Conservation (phyloP, 2,797 vertebrate species). For the Tolypeutes matacus region DNA sequence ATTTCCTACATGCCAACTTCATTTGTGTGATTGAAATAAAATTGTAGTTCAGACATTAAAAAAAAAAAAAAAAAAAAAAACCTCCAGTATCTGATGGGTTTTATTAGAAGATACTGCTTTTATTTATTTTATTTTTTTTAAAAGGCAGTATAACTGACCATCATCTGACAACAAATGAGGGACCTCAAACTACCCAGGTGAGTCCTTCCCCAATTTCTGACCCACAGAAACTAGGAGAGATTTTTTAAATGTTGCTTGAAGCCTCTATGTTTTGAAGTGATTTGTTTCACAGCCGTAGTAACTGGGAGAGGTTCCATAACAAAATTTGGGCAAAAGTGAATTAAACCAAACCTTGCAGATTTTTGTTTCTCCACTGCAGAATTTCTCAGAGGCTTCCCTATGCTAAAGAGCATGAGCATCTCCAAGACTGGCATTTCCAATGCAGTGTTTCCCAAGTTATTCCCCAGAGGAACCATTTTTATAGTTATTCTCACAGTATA, state of each 20-base stretch:
- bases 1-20: too few relatives aligned
- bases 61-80: too few relatives aligned
- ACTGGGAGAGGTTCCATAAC: neutral
- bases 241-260: neutral
- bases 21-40: too few relatives aligned
- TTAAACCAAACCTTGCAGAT: neutral
- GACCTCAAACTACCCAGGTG: neutral
- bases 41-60: too few relatives aligned
- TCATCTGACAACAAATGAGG: neutral
- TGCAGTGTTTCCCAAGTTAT: neutral
- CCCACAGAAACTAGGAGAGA: neutral
- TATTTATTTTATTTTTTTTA: too few relatives aligned
- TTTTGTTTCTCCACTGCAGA: neutral
- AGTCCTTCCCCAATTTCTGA: conserved; percentile 9
- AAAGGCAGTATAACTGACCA: neutral
- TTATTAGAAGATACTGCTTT: too few relatives aligned
- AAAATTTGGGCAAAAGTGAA: neutral
- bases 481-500: neutral
- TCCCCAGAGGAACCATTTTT: neutral
- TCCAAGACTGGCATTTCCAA: neutral
- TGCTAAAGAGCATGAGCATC: neutral
- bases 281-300: neutral
- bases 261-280: neutral
- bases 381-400: conserved; percentile 44
- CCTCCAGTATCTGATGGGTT: too few relatives aligned